Conservation (phyloP, 2,797 vertebrate genomes). For the Darevskia nairensis region DNA sequence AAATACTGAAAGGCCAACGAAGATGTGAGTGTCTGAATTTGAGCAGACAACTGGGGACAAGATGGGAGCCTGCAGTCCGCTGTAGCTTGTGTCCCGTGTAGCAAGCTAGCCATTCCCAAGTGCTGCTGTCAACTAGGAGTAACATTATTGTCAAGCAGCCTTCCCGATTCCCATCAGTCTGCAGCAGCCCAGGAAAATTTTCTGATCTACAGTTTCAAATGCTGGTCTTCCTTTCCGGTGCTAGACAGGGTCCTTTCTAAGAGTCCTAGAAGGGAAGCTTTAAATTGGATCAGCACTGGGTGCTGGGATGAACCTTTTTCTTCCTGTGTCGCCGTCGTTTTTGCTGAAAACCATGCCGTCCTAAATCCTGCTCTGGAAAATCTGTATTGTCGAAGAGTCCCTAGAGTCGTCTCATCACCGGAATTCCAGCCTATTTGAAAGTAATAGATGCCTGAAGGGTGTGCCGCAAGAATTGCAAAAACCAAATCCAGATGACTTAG, state of each 20-base stretch:
- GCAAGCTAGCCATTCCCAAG: not conserved
- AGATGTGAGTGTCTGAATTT: not conserved
- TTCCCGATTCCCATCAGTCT: not conserved
- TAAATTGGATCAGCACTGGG: no score
- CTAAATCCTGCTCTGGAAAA: not conserved
- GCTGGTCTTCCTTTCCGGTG: not conserved
- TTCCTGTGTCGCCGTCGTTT: no score
- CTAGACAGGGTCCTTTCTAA: no score
- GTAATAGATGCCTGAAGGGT: not conserved
- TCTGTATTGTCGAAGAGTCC: not conserved
- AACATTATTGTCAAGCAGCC: not conserved
- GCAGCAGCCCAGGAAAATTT: not conserved
- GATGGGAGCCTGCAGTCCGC: not conserved
- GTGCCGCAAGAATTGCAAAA: not conserved
- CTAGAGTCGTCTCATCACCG: not conserved
- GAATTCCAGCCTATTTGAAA: not conserved
- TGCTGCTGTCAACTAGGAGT: not conserved
- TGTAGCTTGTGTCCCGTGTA: not conserved
- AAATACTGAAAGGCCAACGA: not conserved
- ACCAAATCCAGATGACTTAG: slow-evolving; percentile 13
- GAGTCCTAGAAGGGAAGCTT: no score
- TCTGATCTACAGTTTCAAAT: not conserved
- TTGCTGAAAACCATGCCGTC: no score
- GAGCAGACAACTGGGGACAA: not conserved
- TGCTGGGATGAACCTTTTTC: no score